Conservation (phyloP, 2,888 invertebrate species). For the Leucophora obtusa region DNA sequence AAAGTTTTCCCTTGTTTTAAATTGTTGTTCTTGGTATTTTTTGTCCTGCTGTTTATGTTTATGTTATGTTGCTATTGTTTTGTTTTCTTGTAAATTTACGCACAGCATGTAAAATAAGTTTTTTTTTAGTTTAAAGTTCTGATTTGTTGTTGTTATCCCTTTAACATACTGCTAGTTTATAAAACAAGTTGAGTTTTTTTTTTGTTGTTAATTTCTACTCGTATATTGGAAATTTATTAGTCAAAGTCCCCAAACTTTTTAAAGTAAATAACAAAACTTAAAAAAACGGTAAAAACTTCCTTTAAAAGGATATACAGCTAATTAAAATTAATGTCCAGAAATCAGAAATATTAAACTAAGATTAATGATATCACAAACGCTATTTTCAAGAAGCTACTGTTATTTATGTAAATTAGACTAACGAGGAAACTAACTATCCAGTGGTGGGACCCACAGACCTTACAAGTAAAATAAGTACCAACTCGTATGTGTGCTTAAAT, state of each 20-base stretch:
- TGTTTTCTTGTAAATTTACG: background rate
- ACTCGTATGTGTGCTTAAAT: too few species aligned
- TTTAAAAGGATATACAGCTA: background rate
- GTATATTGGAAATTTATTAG: background rate
- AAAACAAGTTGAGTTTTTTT: background rate
- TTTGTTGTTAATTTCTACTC: background rate
- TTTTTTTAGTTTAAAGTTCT: background rate
- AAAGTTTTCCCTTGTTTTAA: conserved; percentile 24
- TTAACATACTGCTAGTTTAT: background rate
- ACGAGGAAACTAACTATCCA: too few species aligned
- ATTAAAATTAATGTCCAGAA: conserved; percentile 33
- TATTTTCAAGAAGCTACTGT: too few species aligned
- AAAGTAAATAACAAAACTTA: background rate
- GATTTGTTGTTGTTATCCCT: background rate
- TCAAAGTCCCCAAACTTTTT: background rate
- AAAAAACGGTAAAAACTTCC: background rate
- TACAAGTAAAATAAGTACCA: too few species aligned
- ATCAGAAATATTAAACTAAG: too few species aligned
- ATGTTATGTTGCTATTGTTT: background rate
- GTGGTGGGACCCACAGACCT: too few species aligned
- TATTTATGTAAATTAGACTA: too few species aligned
- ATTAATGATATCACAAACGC: too few species aligned
- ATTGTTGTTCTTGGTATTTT: background rate
- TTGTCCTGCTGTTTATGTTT: background rate
- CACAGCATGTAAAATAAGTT: conserved; percentile 14